Evolutionary conservation across 1,140 invertebrate species (phyloP).

Genomic region (Drosophila dunni): DNA sequence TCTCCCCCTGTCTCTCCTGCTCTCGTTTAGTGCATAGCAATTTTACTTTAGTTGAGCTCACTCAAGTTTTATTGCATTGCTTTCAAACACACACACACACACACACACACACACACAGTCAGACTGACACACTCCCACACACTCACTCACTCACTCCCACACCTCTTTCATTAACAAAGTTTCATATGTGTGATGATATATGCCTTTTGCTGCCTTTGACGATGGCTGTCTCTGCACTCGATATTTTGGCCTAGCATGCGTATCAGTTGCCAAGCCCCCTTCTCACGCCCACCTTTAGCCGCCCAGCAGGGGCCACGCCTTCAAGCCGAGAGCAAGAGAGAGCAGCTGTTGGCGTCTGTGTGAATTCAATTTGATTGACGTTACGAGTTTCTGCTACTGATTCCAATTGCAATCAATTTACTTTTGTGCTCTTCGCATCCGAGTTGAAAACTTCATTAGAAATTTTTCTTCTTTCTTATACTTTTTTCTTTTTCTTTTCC

Average conservation of each 20-base stretch:
- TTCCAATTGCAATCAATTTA: conserved; percentile 84
- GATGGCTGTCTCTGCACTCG: conserved; percentile 20
- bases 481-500: conserved; percentile 18
- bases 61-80: conserved; percentile 80
- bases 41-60: conserved; percentile 65
- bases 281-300: too few relatives aligned
- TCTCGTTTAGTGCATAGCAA: conserved; percentile 14
- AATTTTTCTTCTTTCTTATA: conserved; percentile 62
- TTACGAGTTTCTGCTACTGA: conserved; percentile 82
- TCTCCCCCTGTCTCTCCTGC: too few relatives aligned
- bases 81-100: conserved; percentile 14
- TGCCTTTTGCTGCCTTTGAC: conserved; percentile 53
- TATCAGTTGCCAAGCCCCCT: conserved; percentile 19
- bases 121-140: neutral
- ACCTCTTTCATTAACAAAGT: conserved; percentile 82
- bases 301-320: conserved; percentile 8
- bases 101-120: conserved; percentile 6
- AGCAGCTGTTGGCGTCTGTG: conserved; percentile 52
- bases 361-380: conserved; percentile 83
- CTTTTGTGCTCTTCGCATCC: conserved; percentile 77
- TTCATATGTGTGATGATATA: conserved; percentile 78
- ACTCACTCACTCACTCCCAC: conserved; percentile 19
- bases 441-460: conserved; percentile 83
- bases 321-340: neutral
- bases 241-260: conserved; percentile 28